These are phyloP conservation scores for Carassius auratus DNA, from an alignment of 2,113 vertebrate species.

Conservation along the genomic window DNA sequence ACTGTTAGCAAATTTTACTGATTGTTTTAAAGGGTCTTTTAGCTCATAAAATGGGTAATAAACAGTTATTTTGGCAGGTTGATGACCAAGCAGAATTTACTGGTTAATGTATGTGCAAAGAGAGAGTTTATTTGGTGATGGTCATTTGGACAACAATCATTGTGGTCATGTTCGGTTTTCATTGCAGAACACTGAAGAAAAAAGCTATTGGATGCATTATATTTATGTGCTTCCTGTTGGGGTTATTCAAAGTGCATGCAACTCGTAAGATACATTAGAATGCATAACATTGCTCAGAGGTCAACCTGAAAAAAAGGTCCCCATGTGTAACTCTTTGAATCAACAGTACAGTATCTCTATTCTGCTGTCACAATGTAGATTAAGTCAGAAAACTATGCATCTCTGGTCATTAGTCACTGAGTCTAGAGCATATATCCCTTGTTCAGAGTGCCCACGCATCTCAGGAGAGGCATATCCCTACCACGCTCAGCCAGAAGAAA, in stretches of 20 bases:
- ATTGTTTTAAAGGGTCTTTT: slow-evolving; percentile 67
- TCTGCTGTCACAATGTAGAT: slow-evolving; percentile 8
- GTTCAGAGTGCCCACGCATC: neutral
- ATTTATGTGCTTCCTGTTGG: slow-evolving; percentile 29
- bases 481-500: neutral
- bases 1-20: slow-evolving; percentile 61
- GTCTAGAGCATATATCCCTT: neutral
- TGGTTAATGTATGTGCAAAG: slow-evolving; percentile 48
- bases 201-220: neutral
- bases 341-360: neutral
- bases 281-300: slow-evolving; percentile 37
- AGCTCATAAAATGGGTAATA: slow-evolving; percentile 66
- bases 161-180: neutral
- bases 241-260: slow-evolving; percentile 43
- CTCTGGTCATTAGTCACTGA: neutral
- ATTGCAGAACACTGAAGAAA: neutral
- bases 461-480: slow-evolving; percentile 12
- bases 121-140: slow-evolving; percentile 11
- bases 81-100: slow-evolving; percentile 56
- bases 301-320: slow-evolving; percentile 22
- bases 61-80: slow-evolving; percentile 69
- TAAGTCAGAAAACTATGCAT: slow-evolving; percentile 18
- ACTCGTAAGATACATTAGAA: slow-evolving; percentile 36
- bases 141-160: slow-evolving; percentile 13
- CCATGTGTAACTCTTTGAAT: neutral